Conservation (phyloP, 2,888 invertebrate species). For the Drosophila seclusa region DNA sequence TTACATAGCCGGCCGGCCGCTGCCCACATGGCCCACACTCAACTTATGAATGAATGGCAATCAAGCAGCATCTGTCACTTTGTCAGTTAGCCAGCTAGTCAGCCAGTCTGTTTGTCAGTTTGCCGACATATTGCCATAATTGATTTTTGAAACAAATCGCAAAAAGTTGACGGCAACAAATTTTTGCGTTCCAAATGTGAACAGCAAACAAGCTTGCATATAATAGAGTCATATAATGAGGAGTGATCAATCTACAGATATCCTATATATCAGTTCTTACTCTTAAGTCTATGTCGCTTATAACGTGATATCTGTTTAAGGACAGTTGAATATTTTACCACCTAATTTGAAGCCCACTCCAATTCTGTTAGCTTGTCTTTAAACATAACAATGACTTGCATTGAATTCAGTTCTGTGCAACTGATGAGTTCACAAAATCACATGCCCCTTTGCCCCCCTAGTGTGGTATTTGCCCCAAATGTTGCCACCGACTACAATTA, state of each 20-base stretch:
- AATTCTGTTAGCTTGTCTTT: not conserved
- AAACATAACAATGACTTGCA: not conserved
- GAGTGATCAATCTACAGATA: not conserved
- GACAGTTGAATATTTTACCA: not conserved
- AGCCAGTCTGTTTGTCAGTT: constrained; percentile 17
- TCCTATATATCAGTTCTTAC: not conserved
- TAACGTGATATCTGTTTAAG: not conserved
- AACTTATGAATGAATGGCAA: constrained; percentile 72
- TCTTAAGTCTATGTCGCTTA: not conserved
- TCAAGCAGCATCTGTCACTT: constrained; percentile 43
- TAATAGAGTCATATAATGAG: not conserved
- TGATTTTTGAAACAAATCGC: constrained; percentile 67
- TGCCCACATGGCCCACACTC: constrained; percentile 68
- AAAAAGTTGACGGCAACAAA: constrained; percentile 75
- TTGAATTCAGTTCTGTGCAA: not conserved
- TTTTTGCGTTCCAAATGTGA: constrained; percentile 62
- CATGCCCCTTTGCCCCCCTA: not conserved
- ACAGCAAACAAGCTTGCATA: constrained; percentile 28
- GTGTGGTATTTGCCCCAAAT: constrained; percentile 20
- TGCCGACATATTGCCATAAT: constrained; percentile 66
- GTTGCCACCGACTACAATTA: constrained; percentile 55
- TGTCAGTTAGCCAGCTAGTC: constrained; percentile 2
- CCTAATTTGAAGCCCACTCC: not conserved
- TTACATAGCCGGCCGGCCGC: constrained; percentile 77
- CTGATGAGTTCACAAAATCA: constrained; percentile 16